A percentile compares a stretch with the other conserved stretches of the same genome.
Conservation (phyloP, 2,888 invertebrate species). For the Chymomyza caudatula region DNA sequence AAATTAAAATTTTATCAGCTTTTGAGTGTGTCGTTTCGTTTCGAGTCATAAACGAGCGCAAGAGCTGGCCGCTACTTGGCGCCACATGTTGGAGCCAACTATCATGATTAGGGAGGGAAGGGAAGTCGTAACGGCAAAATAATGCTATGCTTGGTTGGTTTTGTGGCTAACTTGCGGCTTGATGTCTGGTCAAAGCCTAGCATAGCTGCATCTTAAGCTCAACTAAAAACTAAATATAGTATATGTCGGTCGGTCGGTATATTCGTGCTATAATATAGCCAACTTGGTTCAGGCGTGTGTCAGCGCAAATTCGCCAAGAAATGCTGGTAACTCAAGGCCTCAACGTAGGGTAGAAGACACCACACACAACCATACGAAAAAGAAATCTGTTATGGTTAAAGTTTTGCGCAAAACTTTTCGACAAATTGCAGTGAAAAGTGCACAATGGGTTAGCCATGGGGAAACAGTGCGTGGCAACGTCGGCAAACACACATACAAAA, state of each 20-base stretch:
- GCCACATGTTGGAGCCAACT: background rate
- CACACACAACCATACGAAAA: background rate
- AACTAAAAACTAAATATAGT: background rate
- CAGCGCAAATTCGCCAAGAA: background rate
- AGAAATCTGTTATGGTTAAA: slow-evolving; percentile 69
- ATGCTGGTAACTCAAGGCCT: background rate
- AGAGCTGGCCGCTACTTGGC: background rate
- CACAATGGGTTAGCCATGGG: slow-evolving; percentile 54
- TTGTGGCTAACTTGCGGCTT: background rate
- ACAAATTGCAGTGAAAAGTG: slow-evolving; percentile 66
- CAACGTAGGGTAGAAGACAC: background rate
- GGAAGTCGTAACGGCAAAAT: background rate
- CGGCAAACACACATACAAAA: background rate
- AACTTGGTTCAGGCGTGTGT: background rate
- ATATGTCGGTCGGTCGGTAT: background rate
- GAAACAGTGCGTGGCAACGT: background rate
- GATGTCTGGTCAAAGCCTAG: background rate
- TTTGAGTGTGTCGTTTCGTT: background rate
- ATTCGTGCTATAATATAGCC: background rate
- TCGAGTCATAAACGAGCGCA: background rate
- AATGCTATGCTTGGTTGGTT: background rate
- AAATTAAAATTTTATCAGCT: slow-evolving; percentile 58
- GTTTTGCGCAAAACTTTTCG: slow-evolving; percentile 61
- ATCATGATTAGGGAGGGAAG: background rate
- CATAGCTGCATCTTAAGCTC: background rate